Conservation (phyloP, 2,888 invertebrate genomes). For the Drosophila paramelanica region DNA sequence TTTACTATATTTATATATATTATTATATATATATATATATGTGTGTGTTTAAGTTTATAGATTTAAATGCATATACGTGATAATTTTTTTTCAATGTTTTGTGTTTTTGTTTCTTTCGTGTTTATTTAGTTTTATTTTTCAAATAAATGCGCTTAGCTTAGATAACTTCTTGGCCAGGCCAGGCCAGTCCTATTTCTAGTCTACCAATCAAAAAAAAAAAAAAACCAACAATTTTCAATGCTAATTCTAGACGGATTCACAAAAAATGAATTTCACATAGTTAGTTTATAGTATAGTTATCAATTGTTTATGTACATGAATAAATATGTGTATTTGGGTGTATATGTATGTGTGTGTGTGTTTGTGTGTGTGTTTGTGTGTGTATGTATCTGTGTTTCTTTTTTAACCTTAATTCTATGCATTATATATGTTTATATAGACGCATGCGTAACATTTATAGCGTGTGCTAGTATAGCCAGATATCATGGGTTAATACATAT, state of each 20-base stretch:
- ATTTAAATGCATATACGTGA: conserved; percentile 39
- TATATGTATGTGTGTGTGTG: conserved; percentile 13
- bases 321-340: conserved; percentile 50
- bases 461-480: conserved; percentile 54
- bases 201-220: conserved; percentile 43
- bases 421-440: conserved; percentile 16
- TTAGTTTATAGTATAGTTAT: conserved; percentile 28
- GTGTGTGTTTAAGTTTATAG: conserved; percentile 23
- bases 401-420: too few species aligned
- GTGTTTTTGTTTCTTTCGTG: not conserved
- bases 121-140: conserved; percentile 10
- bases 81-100: conserved; percentile 35
- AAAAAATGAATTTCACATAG: conserved; percentile 41
- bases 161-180: conserved; percentile 56
- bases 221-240: conserved; percentile 37
- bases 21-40: not conserved
- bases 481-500: conserved; percentile 62
- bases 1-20: not conserved
- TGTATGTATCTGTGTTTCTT: conserved; percentile 19
- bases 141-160: conserved; percentile 37
- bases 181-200: conserved; percentile 59
- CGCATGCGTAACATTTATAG: conserved; percentile 49
- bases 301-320: conserved; percentile 63
- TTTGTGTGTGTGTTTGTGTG: too few species aligned
- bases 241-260: conserved; percentile 44